phyloP scores from a whole-genome alignment of 1,140 invertebrate genomes.

The Caenorhabditis elegans region DNA sequence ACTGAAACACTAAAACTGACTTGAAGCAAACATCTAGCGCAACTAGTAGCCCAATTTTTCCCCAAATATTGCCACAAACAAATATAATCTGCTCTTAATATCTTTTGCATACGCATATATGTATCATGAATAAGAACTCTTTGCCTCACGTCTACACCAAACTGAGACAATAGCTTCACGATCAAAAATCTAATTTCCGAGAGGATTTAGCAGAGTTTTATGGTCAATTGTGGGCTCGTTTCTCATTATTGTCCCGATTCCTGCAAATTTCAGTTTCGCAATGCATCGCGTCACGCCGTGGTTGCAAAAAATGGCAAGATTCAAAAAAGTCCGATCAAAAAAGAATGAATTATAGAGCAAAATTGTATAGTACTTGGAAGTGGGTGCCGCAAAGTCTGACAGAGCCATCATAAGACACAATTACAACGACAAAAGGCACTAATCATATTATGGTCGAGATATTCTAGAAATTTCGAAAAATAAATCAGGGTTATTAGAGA shows the following conservation, averaged over 20 bases:
- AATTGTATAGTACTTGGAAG: slow-evolving; percentile 18
- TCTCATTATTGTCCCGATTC: background rate
- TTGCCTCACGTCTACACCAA: background rate
- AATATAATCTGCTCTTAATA: slow-evolving; percentile 13
- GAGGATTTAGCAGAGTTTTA: background rate
- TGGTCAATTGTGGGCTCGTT: background rate
- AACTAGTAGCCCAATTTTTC: too few species aligned
- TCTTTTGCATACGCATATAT: background rate
- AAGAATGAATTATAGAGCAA: background rate
- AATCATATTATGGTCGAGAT: slow-evolving; percentile 11
- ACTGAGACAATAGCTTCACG: background rate
- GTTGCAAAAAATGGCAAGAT: too few species aligned
- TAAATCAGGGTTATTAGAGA: too few species aligned
- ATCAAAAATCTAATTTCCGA: slow-evolving; percentile 6
- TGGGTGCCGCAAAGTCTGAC: background rate
- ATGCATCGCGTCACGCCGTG: too few species aligned
- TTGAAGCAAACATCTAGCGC: too few species aligned
- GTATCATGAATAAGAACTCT: background rate
- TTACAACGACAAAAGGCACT: slow-evolving; percentile 8
- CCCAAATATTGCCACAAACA: too few species aligned
- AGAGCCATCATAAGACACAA: background rate
- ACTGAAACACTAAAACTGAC: too few species aligned
- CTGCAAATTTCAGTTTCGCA: background rate
- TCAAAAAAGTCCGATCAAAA: background rate
- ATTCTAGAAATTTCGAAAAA: background rate